Conservation (phyloP, 2,113 vertebrate species). For the Centropristis striata region DNA sequence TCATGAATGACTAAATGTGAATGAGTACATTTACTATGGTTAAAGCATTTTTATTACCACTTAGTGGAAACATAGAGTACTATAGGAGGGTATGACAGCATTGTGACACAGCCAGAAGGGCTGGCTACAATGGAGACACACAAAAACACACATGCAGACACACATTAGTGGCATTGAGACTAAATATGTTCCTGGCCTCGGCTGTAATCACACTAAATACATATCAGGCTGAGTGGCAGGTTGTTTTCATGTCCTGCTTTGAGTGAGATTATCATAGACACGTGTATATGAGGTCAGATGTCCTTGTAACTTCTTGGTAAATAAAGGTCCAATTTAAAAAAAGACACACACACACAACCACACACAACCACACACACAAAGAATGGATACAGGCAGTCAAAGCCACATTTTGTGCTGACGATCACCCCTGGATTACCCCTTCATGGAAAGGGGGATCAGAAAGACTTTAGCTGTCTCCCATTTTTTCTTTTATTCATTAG, state of each 20-base stretch:
- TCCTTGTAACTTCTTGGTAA: slow-evolving; percentile 19
- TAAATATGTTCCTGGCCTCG: neutral
- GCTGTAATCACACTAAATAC: slow-evolving; percentile 37
- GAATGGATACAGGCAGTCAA: slow-evolving; percentile 61
- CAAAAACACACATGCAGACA: neutral
- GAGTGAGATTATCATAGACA: neutral
- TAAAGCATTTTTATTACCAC: slow-evolving; percentile 8
- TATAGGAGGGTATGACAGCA: slow-evolving; percentile 1
- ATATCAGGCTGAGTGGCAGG: neutral
- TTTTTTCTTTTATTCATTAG: slow-evolving; percentile 78
- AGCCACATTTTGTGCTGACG: slow-evolving; percentile 84
- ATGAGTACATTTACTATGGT: neutral
- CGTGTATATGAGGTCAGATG: neutral
- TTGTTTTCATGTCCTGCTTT: slow-evolving; percentile 33
- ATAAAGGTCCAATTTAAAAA: neutral
- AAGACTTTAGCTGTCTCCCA: slow-evolving; percentile 82
- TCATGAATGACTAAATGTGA: slow-evolving; percentile 28
- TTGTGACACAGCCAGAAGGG: slow-evolving; percentile 7
- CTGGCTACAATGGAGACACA: neutral
- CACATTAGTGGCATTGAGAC: slow-evolving; percentile 15
- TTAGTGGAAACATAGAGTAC: neutral
- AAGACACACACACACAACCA: slow-evolving; percentile 11
- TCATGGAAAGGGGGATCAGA: slow-evolving; percentile 84
- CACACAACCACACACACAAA: slow-evolving; percentile 40
- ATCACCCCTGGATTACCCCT: slow-evolving; percentile 79